A percentile compares a stretch with the other conserved stretches of the same genome.
These are phyloP conservation scores for Microchrysa polita DNA, from an alignment of 2,888 invertebrate species.

Conservation along the genomic window DNA sequence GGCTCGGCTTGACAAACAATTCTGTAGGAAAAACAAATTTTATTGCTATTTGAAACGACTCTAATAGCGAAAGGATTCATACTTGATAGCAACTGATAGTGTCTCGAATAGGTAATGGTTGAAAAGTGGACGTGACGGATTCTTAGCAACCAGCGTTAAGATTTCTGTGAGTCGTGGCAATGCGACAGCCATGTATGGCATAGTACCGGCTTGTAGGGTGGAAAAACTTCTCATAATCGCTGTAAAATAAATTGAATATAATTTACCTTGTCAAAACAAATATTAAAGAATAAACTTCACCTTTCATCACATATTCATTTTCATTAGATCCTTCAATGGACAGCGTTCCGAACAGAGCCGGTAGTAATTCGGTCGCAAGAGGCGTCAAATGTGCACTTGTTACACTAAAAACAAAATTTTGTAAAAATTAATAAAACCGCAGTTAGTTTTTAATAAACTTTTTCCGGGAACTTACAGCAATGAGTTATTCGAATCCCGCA, in stretches of 20 bases:
- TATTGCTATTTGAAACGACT: not conserved
- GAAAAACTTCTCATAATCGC: conserved; percentile 92
- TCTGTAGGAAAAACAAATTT: conserved; percentile 63
- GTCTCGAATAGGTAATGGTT: conserved; percentile 99
- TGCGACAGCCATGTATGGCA: conserved; percentile 82
- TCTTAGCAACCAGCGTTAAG: conserved; percentile 84
- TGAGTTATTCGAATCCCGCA: conserved; percentile 71
- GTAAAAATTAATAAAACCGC: not conserved
- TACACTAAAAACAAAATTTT: conserved; percentile 65
- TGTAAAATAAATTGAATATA: conserved; percentile 46
- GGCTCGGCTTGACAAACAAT: conserved; percentile 87
- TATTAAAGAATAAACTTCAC: conserved; percentile 62
- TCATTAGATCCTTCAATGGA: conserved; percentile 81
- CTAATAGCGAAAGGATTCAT: conserved; percentile 56
- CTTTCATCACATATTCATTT: conserved; percentile 98
- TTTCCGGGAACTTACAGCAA: conserved; percentile 65
- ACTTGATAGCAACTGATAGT: conserved; percentile 87
- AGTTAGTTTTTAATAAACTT: not conserved
- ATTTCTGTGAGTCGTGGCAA: conserved; percentile 87
- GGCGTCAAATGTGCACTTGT: conserved; percentile 72
- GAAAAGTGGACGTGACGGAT: conserved; percentile 96
- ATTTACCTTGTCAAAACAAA: conserved; percentile 20
- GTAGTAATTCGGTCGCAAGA: conserved; percentile 74
- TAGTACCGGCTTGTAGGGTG: conserved; percentile 79
- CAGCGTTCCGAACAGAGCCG: conserved; percentile 80